Evolutionary conservation across 2,113 vertebrate genomes (phyloP).

Genomic region (Ciconia stormi): DNA sequence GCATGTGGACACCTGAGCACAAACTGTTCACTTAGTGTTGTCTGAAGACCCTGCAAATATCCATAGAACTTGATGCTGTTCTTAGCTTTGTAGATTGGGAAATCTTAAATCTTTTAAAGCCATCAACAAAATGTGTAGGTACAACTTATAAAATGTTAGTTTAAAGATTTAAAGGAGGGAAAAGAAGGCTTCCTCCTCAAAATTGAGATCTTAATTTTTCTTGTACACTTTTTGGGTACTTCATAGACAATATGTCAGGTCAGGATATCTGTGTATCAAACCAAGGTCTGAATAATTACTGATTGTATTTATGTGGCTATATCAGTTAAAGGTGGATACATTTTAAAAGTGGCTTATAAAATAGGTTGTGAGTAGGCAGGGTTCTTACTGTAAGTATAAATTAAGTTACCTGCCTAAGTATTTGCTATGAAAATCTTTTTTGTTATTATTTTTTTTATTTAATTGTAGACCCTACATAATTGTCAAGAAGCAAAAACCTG

Average conservation of each 20-base stretch:
- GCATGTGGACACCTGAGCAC: neutral
- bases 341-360: neutral
- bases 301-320: neutral
- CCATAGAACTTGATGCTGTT: neutral
- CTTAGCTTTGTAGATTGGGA: neutral
- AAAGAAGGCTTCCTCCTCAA: neutral
- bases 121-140: neutral
- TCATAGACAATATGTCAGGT: neutral
- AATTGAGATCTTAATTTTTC: neutral
- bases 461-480: constrained; percentile 92
- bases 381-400: neutral
- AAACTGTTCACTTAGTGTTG: neutral
- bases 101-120: neutral
- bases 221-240: neutral
- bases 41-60: neutral
- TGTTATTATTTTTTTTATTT: neutral
- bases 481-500: constrained; percentile 91
- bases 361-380: neutral
- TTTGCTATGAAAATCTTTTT: neutral
- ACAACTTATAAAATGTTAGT: neutral
- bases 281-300: neutral
- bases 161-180: neutral
- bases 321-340: neutral
- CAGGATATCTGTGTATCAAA: neutral
- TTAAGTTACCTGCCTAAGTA: neutral